These are phyloP conservation scores for Vulpes lagopus DNA, from an alignment of 2,113 vertebrate genomes.

Conservation along the genomic window DNA sequence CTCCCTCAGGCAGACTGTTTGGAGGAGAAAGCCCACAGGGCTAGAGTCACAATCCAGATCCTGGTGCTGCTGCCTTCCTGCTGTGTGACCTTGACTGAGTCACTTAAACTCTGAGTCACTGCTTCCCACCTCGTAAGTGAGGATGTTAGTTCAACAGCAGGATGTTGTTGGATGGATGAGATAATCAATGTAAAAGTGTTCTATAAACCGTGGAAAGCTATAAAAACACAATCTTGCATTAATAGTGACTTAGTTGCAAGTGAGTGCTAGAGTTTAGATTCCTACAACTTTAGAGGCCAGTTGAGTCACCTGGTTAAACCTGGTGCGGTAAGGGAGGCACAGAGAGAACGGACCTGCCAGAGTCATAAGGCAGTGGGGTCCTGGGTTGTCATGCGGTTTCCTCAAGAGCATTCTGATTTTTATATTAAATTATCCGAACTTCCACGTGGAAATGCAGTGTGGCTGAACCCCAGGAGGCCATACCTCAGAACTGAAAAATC, in stretches of 20 bases:
- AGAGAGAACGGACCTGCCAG: background rate
- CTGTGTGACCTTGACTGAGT: background rate
- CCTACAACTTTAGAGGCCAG: background rate
- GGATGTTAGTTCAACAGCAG: background rate
- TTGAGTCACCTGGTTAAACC: background rate
- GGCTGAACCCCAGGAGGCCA: background rate
- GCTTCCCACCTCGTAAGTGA: background rate
- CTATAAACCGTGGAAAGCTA: background rate
- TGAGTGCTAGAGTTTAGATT: background rate
- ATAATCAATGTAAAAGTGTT: background rate
- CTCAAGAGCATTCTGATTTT: background rate
- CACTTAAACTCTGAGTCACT: background rate
- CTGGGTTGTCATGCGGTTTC: background rate
- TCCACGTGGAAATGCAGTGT: background rate
- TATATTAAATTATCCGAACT: background rate
- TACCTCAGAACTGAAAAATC: background rate
- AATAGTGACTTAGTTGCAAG: conserved; percentile 43
- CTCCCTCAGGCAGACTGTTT: background rate
- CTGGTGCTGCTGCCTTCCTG: background rate
- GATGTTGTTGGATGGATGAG: background rate
- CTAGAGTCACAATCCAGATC: background rate
- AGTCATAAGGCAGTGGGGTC: background rate
- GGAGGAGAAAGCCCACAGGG: background rate
- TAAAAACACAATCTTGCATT: background rate
- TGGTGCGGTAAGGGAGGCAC: background rate